Evolutionary conservation across 2,888 invertebrate species (phyloP).

Genomic region (Chalcosyrphus nemorum): DNA sequence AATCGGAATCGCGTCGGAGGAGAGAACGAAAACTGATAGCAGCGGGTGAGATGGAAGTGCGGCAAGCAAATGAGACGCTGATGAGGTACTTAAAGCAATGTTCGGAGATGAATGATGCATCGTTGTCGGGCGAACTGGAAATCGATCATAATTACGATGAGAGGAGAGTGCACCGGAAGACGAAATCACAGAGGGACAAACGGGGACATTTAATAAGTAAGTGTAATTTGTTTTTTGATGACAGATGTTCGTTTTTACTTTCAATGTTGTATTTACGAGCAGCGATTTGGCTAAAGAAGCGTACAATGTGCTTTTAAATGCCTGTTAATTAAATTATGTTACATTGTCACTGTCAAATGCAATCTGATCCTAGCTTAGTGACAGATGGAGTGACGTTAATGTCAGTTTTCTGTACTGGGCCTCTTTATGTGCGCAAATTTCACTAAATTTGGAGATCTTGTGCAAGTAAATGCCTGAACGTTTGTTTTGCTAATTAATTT

Average conservation of each 20-base stretch:
- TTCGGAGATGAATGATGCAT: constrained; percentile 82
- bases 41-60: constrained; percentile 82
- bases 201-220: constrained; percentile 81
- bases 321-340: too few species aligned
- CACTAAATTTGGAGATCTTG: too few species aligned
- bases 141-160: constrained; percentile 82
- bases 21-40: constrained; percentile 82
- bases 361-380: not conserved
- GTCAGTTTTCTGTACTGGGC: too few species aligned
- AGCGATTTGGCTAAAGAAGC: too few species aligned
- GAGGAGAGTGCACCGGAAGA: constrained; percentile 81
- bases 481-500: too few species aligned
- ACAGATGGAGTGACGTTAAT: too few species aligned
- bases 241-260: too few species aligned
- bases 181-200: constrained; percentile 81
- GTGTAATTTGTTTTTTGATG: constrained; percentile 45
- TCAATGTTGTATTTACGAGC: too few species aligned
- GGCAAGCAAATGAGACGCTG: constrained; percentile 82
- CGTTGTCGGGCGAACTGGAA: constrained; percentile 81
- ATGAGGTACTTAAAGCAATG: constrained; percentile 82
- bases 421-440: too few species aligned
- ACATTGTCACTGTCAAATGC: too few species aligned
- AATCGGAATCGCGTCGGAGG: constrained; percentile 81
- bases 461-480: too few species aligned
- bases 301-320: too few species aligned